These are phyloP conservation scores for Paragorgia papillata DNA, from an alignment of 92 coral and sea anemone genomes.

Conservation along the genomic window DNA sequence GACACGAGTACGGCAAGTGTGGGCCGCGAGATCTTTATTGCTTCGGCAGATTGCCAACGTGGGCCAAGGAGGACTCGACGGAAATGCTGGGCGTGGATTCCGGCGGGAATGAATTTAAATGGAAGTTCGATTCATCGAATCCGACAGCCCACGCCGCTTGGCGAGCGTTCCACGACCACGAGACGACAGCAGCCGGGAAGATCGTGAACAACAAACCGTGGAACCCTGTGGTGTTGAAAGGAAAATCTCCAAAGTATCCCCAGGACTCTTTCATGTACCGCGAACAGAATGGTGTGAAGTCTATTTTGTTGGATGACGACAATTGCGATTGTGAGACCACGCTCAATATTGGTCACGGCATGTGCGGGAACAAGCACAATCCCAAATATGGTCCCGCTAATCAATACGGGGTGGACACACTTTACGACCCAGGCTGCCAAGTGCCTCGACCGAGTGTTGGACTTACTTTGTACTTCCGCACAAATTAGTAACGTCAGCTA, in stretches of 20 bases:
- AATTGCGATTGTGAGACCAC: conserved; percentile 71
- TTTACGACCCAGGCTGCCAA: conserved; percentile 65
- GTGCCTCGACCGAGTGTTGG: conserved; percentile 72
- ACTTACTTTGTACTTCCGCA: conserved; percentile 68
- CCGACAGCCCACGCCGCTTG: conserved; percentile 74
- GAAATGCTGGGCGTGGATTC: conserved; percentile 75
- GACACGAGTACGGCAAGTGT: conserved; percentile 61
- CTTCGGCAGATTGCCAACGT: conserved; percentile 75
- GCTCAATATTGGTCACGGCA: conserved; percentile 71
- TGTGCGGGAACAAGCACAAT: conserved; percentile 59
- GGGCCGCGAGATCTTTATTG: conserved; percentile 63
- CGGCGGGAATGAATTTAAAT: conserved; percentile 59
- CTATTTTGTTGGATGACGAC: conserved; percentile 72
- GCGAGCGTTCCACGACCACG: conserved; percentile 75
- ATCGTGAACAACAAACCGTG: conserved; percentile 52
- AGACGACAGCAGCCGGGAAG: conserved; percentile 54
- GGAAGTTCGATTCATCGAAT: conserved; percentile 68
- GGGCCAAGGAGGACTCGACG: conserved; percentile 72
- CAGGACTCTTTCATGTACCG: conserved; percentile 80
- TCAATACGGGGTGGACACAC: conserved; percentile 70
- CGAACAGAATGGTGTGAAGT: conserved; percentile 69
- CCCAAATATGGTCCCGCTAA: conserved; percentile 60
- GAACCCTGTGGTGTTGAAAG: conserved; percentile 66
- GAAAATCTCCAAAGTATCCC: conserved; percentile 49
- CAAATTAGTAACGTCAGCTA: conserved; percentile 20